phyloP scores from a whole-genome alignment of 2,113 vertebrate genomes.

The Bothrops jararaca region DNA sequence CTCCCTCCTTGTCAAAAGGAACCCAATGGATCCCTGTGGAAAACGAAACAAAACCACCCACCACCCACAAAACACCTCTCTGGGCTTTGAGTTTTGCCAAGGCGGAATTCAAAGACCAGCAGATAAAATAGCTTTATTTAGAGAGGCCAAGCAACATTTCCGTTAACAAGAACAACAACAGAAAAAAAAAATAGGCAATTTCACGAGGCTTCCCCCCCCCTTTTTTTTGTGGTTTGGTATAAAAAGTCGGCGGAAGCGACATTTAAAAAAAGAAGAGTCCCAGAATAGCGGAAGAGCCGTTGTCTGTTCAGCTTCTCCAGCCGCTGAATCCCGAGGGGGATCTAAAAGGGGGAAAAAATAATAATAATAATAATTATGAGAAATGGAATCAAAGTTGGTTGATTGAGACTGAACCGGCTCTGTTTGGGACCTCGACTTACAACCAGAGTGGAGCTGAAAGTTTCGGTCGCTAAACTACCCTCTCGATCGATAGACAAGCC shows the following conservation, averaged over 20 bases:
- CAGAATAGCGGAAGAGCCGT: background rate
- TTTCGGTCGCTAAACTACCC: background rate
- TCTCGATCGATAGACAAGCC: background rate
- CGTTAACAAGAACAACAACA: background rate
- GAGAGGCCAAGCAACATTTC: constrained; percentile 8
- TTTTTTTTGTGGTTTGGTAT: constrained; percentile 20
- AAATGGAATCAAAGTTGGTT: background rate
- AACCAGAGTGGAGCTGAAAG: background rate
- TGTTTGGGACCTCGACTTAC: background rate
- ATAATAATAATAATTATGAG: background rate
- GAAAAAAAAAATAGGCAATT: constrained; percentile 42
- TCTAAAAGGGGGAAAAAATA: constrained; percentile 45
- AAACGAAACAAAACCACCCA: background rate
- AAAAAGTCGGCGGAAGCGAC: constrained; percentile 10
- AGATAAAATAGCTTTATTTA: constrained; percentile 66
- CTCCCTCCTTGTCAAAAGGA: background rate
- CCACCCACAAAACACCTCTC: background rate
- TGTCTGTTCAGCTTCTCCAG: constrained; percentile 71
- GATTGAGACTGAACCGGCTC: background rate
- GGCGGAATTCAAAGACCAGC: background rate
- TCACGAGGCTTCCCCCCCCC: background rate
- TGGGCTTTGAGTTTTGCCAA: background rate
- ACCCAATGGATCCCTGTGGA: background rate
- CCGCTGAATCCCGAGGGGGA: constrained; percentile 74
- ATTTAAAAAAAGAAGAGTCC: constrained; percentile 1